These are phyloP conservation scores for Enteromius trimaculatus DNA, from an alignment of 2,797 vertebrate species.

Conservation along the genomic window DNA sequence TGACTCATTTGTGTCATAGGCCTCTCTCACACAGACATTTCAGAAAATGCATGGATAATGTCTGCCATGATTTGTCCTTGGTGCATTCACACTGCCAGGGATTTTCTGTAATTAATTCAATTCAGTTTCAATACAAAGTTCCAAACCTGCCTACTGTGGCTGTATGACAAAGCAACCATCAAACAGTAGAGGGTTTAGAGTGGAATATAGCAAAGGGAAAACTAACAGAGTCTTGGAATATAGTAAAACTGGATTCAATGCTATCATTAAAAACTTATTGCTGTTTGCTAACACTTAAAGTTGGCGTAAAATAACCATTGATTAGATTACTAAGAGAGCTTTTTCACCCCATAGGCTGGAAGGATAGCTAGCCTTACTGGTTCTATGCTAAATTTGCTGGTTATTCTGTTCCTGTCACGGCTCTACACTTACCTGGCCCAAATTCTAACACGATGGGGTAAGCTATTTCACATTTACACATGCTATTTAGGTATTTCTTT, in stretches of 20 bases:
- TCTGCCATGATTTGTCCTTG: not conserved
- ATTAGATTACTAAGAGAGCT: not conserved
- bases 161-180: not conserved
- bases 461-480: slow-evolving; percentile 45
- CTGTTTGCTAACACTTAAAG: not conserved
- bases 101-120: not conserved
- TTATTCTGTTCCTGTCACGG: slow-evolving; percentile 81
- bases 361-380: slow-evolving; percentile 79
- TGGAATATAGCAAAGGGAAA: not conserved
- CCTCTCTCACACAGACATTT: too few species aligned
- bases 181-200: not conserved
- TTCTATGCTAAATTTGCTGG: slow-evolving; percentile 80
- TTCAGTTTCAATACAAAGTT: not conserved
- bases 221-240: not conserved
- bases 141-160: not conserved
- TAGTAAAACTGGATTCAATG: not conserved
- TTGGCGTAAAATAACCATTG: not conserved
- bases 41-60: not conserved
- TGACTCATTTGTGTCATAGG: not conserved
- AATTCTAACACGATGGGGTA: slow-evolving; percentile 85
- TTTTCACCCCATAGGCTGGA: slow-evolving; percentile 70
- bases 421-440: slow-evolving; percentile 77
- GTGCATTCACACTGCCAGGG: not conserved
- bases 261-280: not conserved
- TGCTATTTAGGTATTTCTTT: not conserved